Conservation (phyloP, 2,797 vertebrate genomes). For the Brachymystax lenok region DNA sequence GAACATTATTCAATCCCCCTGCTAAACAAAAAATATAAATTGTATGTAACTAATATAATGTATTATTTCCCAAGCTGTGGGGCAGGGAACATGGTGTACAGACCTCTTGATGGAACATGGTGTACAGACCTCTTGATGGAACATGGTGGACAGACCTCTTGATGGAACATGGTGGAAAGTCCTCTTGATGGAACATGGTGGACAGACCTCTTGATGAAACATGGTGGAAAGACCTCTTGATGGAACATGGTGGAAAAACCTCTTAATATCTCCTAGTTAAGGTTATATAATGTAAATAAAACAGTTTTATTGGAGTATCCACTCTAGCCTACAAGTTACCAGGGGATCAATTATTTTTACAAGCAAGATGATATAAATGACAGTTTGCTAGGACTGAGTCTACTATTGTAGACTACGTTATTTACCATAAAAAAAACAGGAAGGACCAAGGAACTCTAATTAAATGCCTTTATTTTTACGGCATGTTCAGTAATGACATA, state of each 20-base stretch:
- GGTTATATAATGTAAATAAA: conserved; percentile 8
- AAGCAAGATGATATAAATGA: conserved; percentile 6
- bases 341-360: not conserved
- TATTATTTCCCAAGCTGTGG: not conserved
- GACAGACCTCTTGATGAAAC: too few species aligned
- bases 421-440: not conserved
- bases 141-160: too few species aligned
- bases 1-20: not conserved
- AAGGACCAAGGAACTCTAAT: too few species aligned
- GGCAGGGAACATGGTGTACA: not conserved
- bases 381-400: not conserved
- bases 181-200: too few species aligned
- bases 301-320: conserved; percentile 3
- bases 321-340: not conserved
- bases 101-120: too few species aligned
- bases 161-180: too few species aligned
- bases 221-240: too few species aligned
- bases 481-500: not conserved
- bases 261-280: not conserved
- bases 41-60: not conserved
- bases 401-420: not conserved
- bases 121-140: too few species aligned
- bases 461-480: too few species aligned
- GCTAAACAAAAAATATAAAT: not conserved
- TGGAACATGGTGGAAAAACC: too few species aligned